phyloP scores from a whole-genome alignment of 2,888 invertebrate species.

The Drosophila demipolita region DNA sequence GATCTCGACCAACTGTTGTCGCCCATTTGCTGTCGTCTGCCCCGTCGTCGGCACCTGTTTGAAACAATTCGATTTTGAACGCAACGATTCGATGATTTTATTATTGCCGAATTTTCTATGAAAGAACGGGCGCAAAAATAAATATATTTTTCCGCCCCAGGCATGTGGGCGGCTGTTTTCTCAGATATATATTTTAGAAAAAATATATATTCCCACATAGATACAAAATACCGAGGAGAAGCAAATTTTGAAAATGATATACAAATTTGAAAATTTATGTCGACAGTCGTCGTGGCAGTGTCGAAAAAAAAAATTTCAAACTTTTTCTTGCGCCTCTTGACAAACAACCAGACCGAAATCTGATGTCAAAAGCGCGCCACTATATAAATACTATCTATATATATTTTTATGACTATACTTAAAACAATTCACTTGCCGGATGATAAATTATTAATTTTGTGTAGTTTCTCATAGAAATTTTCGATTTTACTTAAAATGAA shows the following conservation, averaged over 20 bases:
- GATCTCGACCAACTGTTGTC: constrained; percentile 67
- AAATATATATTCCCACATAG: constrained; percentile 8
- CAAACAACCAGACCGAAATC: constrained; percentile 54
- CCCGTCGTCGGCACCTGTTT: constrained; percentile 64
- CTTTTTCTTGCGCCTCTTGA: constrained; percentile 35
- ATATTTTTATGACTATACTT: constrained; percentile 14
- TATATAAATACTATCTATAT: constrained; percentile 24
- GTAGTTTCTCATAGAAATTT: constrained; percentile 57
- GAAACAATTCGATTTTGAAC: constrained; percentile 76
- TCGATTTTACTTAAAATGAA: constrained; percentile 47
- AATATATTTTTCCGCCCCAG: constrained; percentile 10
- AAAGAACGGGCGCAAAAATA: constrained; percentile 41
- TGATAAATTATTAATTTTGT: constrained; percentile 62
- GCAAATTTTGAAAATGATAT: constrained; percentile 17
- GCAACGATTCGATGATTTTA: constrained; percentile 75
- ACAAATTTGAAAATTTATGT: constrained; percentile 50
- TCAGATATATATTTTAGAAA: constrained; percentile 33
- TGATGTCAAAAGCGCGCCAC: constrained; percentile 74
- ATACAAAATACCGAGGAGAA: constrained; percentile 1
- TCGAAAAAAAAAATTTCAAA: constrained; percentile 31
- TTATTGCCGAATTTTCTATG: constrained; percentile 61
- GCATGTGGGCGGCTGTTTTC: constrained; percentile 62
- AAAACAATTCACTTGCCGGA: constrained; percentile 41
- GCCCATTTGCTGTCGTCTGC: constrained; percentile 57
- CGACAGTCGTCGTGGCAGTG: constrained; percentile 34